These are phyloP conservation scores for Achroia grisella DNA, from an alignment of 1,140 invertebrate genomes.

Conservation along the genomic window DNA sequence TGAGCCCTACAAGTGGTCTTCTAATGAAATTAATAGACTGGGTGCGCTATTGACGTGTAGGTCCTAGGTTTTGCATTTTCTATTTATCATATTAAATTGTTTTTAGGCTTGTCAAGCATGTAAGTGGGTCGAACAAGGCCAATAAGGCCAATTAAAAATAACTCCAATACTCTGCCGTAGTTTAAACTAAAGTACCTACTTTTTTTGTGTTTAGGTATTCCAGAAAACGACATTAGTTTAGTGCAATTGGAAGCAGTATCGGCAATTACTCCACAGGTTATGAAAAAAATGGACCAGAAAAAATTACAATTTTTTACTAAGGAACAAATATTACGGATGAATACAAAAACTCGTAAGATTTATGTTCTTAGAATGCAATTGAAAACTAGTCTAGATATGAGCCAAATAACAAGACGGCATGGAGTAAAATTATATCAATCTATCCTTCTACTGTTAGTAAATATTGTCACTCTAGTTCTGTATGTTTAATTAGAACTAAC, in stretches of 20 bases:
- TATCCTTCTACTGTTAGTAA: too few species aligned
- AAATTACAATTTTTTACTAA: conserved; percentile 53
- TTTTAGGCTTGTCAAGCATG: too few species aligned
- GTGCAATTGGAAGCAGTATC: conserved; percentile 52
- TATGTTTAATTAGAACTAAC: neutral
- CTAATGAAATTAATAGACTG: conserved; percentile 45
- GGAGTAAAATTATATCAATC: too few species aligned
- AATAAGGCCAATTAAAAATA: too few species aligned
- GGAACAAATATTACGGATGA: conserved; percentile 54
- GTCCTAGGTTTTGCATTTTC: conserved; percentile 1
- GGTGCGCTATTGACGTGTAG: conserved; percentile 44
- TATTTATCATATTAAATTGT: too few species aligned
- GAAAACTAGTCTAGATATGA: conserved; percentile 44
- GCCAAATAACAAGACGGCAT: conserved; percentile 28
- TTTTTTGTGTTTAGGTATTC: conserved; percentile 35
- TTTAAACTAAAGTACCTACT: too few species aligned
- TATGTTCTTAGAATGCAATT: conserved; percentile 56
- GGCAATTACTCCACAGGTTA: conserved; percentile 40
- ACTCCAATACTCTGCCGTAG: too few species aligned
- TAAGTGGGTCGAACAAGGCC: too few species aligned
- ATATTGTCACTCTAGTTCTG: conserved; percentile 4
- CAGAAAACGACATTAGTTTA: conserved; percentile 43
- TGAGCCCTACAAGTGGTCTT: conserved; percentile 54
- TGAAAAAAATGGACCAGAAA: conserved; percentile 40
- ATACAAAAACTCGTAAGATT: conserved; percentile 41